Base-by-base conservation (phyloP, 2,888 invertebrate genomes). In the Agriopis leucophaearia region DNA sequence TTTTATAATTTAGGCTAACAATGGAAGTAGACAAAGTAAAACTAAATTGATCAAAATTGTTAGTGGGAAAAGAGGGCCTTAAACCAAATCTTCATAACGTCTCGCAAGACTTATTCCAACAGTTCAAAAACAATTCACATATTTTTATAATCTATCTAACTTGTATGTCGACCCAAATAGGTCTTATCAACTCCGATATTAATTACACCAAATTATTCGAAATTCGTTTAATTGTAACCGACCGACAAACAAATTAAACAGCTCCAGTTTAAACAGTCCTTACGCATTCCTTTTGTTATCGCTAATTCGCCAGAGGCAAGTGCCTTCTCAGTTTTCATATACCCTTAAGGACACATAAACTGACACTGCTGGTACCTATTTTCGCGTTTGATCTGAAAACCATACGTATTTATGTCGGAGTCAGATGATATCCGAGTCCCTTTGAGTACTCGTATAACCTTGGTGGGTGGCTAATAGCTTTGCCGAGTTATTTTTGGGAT, bases 351-450 rank as follows among this genome's bases (percentile, higher is more conserved):
- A 60, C 60, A 48, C 27, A 61, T 51, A 66, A 52, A 56, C 58
- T 42, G 67, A 52, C 48, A 59, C 57, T 50, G 42, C 12, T 48
- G 18, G n/a, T 50, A 50, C 58, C 51, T 54, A 52, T 60, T 38
- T 56, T 44, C 44, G 10, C 62, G 54, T 69, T 65, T 69, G 65
- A 69, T 69, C 62, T 51, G 44, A 52, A 42, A 61, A 58, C 48
- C 59, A 64, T 59, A 57, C 66, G 59, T 40, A 50, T 59, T 59
- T 59, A 38, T 59, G 59, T 59, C 50, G 18, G 15, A 40, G 47
- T 50, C 64, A 72, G 56, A 66, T 58, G 72, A 72, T 72, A 69
- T 70, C 68, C 36, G 56, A 67, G 48, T 62, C 66, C 56, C 64
- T 74, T 72, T 72, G 73, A 66, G 64, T 12, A n/a, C n/a, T n/a